Percentiles rank a stretch among this genome's conserved stretches.
phyloP scores from a whole-genome alignment of 2,113 vertebrate genomes.

The Corythornis madagascariensis region DNA sequence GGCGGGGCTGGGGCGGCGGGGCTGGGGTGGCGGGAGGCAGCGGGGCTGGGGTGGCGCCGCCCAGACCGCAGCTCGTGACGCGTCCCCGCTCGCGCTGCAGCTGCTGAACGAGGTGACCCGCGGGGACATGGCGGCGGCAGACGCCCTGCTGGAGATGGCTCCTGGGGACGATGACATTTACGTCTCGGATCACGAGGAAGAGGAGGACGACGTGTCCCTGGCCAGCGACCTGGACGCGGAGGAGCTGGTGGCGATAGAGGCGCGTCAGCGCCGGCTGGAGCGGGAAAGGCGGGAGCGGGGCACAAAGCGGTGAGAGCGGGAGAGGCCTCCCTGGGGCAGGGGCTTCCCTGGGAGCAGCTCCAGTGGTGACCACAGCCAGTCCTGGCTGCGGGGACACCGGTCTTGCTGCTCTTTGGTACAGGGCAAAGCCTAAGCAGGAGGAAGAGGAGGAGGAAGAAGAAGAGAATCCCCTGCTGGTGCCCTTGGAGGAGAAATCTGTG shows the following conservation, averaged over 20 bases:
- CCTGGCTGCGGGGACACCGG: background rate
- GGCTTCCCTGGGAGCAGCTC: background rate
- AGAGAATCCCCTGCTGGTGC: constrained; percentile 83
- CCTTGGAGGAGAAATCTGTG: constrained; percentile 84
- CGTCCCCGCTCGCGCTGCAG: constrained; percentile 34
- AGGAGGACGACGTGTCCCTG: constrained; percentile 79
- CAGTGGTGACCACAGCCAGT: rapidly evolving
- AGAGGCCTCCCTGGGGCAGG: background rate
- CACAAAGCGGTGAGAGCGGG: background rate
- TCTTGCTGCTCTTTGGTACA: background rate
- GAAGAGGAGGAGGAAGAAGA: constrained; percentile 50
- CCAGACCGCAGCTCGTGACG: too few relatives aligned
- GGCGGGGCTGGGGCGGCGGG: too few relatives aligned
- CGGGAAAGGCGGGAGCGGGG: background rate
- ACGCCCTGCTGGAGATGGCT: constrained; percentile 68
- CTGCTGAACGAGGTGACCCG: constrained; percentile 80
- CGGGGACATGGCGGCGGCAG: constrained; percentile 89
- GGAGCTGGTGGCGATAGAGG: constrained; percentile 83
- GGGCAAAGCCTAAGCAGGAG: constrained; percentile 49
- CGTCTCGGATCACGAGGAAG: constrained; percentile 71
- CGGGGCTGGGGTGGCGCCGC: rapidly evolving
- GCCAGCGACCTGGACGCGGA: constrained; percentile 90
- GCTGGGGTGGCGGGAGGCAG: background rate
- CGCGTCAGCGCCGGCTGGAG: constrained; percentile 48
- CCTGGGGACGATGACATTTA: constrained; percentile 78